Conservation (phyloP, 2,888 invertebrate species). For the Orchesella flavescens region DNA sequence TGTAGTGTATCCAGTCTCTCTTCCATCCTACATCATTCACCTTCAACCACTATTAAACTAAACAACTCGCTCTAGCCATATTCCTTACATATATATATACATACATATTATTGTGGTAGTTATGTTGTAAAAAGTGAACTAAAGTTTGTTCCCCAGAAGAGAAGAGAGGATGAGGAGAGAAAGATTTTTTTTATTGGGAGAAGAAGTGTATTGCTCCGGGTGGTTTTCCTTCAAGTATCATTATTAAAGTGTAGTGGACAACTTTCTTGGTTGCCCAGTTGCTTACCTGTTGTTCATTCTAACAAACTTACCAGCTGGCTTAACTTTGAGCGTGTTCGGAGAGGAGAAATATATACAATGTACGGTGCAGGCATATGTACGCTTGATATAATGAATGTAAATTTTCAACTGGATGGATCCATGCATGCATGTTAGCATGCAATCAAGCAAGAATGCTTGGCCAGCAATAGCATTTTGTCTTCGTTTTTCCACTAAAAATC, state of each 20-base stretch:
- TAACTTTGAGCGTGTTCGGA: neutral
- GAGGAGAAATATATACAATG: neutral
- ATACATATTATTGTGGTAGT: slow-evolving; percentile 37
- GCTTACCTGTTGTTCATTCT: slow-evolving; percentile 52
- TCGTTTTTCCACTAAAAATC: slow-evolving; percentile 16
- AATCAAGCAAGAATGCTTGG: slow-evolving; percentile 60
- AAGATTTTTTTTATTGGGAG: slow-evolving; percentile 46
- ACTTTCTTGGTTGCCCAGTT: slow-evolving; percentile 54
- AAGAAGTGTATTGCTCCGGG: slow-evolving; percentile 64
- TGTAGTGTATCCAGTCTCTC: slow-evolving; percentile 1
- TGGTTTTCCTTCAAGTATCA: slow-evolving; percentile 67
- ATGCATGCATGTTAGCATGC: slow-evolving; percentile 57
- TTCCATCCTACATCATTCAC: slow-evolving; percentile 22
- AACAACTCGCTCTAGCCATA: slow-evolving; percentile 41
- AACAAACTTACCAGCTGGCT: slow-evolving; percentile 56
- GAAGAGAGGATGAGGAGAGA: slow-evolving; percentile 8
- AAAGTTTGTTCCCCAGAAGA: slow-evolving; percentile 47
- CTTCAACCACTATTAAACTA: slow-evolving; percentile 30
- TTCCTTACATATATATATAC: slow-evolving; percentile 30
- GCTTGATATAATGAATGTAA: slow-evolving; percentile 29
- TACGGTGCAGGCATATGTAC: slow-evolving; percentile 17
- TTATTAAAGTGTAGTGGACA: slow-evolving; percentile 65
- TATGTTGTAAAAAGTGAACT: slow-evolving; percentile 50
- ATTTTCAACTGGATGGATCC: slow-evolving; percentile 42
- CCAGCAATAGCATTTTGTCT: slow-evolving; percentile 27